These are phyloP conservation scores for Pachyuromys duprasi DNA, from an alignment of 2,797 vertebrate genomes.

Conservation along the genomic window DNA sequence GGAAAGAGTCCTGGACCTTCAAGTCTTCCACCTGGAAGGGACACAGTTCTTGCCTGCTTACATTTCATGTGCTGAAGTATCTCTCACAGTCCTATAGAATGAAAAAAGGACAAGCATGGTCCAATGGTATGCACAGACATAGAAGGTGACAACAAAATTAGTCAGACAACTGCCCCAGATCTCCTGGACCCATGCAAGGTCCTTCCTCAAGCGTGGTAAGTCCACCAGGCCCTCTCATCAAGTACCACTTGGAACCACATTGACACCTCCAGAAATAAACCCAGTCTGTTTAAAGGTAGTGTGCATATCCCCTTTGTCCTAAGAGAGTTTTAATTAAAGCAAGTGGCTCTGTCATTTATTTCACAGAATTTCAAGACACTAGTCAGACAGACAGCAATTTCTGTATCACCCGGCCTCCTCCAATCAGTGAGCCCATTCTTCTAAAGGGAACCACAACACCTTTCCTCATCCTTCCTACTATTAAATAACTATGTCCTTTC, in stretches of 20 bases:
- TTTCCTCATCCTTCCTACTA: slow-evolving; percentile 2
- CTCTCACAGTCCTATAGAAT: not conserved
- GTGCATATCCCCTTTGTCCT: not conserved
- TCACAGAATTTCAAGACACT: slow-evolving; percentile 28
- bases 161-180: not conserved
- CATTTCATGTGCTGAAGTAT: not conserved
- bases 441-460: slow-evolving; percentile 49
- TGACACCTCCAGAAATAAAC: slow-evolving; percentile 20
- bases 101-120: not conserved
- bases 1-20: not conserved
- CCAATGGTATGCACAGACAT: not conserved
- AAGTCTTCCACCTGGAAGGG: not conserved
- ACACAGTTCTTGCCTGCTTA: not conserved
- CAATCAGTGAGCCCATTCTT: slow-evolving; percentile 34
- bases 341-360: slow-evolving; percentile 44
- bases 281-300: slow-evolving; percentile 28
- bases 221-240: not conserved
- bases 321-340: slow-evolving; percentile 62
- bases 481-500: slow-evolving; percentile 48
- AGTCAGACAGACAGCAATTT: slow-evolving; percentile 41
- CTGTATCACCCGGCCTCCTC: not conserved
- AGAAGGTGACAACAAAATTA: not conserved
- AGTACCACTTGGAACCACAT: not conserved
- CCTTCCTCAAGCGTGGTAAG: not conserved
- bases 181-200: not conserved